Evolutionary conservation across 1,140 invertebrate genomes (phyloP).

Genomic region (Nasonia vitripennis): DNA sequence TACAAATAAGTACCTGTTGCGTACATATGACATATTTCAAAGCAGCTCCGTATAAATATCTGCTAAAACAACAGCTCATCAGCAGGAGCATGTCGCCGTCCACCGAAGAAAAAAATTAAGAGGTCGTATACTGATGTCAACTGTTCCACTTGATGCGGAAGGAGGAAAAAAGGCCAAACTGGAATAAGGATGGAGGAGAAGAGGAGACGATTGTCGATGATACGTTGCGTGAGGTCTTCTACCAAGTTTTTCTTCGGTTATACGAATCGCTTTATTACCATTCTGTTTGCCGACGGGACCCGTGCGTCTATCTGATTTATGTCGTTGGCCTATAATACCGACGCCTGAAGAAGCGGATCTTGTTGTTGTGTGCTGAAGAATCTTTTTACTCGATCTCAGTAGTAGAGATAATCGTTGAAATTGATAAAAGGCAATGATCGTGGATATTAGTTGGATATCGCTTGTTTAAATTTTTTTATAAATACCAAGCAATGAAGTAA

Average conservation of each 20-base stretch:
- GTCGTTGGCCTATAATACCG: too few relatives aligned
- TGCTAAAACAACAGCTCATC: not conserved
- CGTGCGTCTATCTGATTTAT: not conserved
- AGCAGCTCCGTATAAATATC: not conserved
- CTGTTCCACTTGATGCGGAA: not conserved
- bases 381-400: not conserved
- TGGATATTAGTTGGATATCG: too few relatives aligned
- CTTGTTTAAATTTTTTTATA: too few relatives aligned
- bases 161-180: not conserved
- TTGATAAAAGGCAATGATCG: too few relatives aligned
- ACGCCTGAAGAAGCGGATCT: too few relatives aligned
- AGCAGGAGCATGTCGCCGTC: not conserved
- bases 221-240: not conserved
- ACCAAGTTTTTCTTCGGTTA: not conserved
- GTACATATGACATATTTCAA: not conserved
- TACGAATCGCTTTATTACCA: not conserved
- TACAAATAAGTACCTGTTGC: not conserved
- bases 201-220: not conserved
- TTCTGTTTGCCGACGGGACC: not conserved
- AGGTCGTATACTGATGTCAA: not conserved
- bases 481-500: too few relatives aligned
- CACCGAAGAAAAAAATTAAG: not conserved
- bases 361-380: too few relatives aligned
- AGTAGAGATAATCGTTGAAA: too few relatives aligned
- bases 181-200: not conserved